Base-by-base conservation (phyloP, 1,140 invertebrate genomes). In the Manduca sexta region DNA sequence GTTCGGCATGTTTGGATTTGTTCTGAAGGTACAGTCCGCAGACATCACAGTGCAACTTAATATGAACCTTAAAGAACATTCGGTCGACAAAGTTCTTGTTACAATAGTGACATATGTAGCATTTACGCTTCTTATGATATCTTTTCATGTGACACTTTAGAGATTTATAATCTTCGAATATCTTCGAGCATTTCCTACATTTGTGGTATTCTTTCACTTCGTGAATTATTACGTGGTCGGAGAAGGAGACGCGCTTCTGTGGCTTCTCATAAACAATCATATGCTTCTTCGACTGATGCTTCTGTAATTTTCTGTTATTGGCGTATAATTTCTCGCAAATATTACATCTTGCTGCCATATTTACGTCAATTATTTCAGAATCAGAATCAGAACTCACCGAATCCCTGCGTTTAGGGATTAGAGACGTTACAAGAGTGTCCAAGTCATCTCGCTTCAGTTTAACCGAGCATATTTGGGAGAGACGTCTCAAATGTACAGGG, bases 21-120 rank as follows among this genome's bases (percentile, higher is more conserved):
- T 64, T 77, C 0, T 49, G 43, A 2, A 74, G 60, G 0, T 79
- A 49, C 1, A 56, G 2, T 1, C 74, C 65, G 39, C 80, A 82
- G 0, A 63, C 40, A 35, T 77, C 71, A 37, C 80, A 82, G 37
- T 84, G 80, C 15, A 80, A 26, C 50, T 73, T 78, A 10, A 84
- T 74, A 45, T 84, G 80, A 0, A 79, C 63, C 64, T 84, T 84
- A 18, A 84, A 82, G 29, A 84, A 70, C 52, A 67, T 74, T 33
- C 78, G 52, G 46, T 84, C 76, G 4, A 71, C 53, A 59, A 84
- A 84, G 6, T 67, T 69, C 40, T 73, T 84, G 12, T 61, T 53
- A 31, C 80, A 84, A 42, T 84, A 84, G 49, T 74, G 44, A 34
- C 80, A 84, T 21, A 82, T 73, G 38, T 82, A 84, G 34, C 74